Evolutionary conservation across 2,113 vertebrate species (phyloP), one percentile per base, ranked within the genome.

Genomic region (Setophaga kirtlandii): DNA sequence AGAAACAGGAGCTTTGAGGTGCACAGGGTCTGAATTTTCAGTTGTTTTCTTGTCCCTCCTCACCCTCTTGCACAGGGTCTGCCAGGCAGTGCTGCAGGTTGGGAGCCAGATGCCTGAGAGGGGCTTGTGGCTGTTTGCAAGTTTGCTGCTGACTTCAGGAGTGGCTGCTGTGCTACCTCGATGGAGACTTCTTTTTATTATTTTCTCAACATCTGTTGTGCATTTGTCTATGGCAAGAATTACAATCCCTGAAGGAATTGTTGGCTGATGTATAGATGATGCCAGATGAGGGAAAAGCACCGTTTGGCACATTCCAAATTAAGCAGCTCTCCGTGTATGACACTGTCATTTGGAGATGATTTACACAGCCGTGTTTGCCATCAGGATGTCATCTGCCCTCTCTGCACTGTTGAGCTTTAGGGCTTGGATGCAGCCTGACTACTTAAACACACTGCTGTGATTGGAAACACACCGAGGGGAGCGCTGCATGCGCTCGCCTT

Each of bases 171-270:
- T 77, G 70, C 60, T 95, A 91, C 94, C 75, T 95, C 64, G 15
- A 5, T 33, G 44, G 83, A 89, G 85, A 18, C 9, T 5, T 4
- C 28, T 31, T 53, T 52, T 52, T 31, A 39, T 60, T 56, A 28
- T 56, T 76, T 46, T 75, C 76, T 65, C 31, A 63, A 58, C 95
- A 96, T 97, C 94, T 97, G 96, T 74, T 96, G 65, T 73, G 47
- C 96, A 90, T 97, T 97, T 96, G 89, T 93, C 90, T 55, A 94
- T 88, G 87, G 95, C 91, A 96, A 93, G 88, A 95, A 74, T 96
- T 96, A 96, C 96, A 94, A 89, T 91, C 84, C 95, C 95, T 5
- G 0, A 33, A 86, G 92, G 96, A 91, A 92, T 87, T 68, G 81
- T 13, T 93, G 83, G 74, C 75, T 89, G 90, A 96, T 80, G 79